A percentile compares a stretch with the other conserved stretches of the same genome.
Conservation (phyloP, 1,140 invertebrate genomes). For the Wasmannia auropunctata region DNA sequence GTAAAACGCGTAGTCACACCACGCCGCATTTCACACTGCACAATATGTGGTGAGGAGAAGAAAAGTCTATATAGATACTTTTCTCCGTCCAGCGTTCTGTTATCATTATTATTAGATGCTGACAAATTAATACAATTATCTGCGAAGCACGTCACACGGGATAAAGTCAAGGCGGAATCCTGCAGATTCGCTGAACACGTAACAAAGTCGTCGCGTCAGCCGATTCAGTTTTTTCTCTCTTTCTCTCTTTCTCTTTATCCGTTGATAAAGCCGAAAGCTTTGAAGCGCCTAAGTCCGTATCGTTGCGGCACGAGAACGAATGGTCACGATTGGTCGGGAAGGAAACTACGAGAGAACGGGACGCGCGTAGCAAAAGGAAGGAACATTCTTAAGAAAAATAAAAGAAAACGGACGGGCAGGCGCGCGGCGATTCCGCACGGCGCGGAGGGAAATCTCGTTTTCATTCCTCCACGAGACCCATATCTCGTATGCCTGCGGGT, state of each 20-base stretch:
- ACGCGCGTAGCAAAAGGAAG: conserved; percentile 29
- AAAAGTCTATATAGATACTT: conserved; percentile 6
- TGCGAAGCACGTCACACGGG: background rate
- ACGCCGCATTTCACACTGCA: background rate
- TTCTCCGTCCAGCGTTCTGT: background rate
- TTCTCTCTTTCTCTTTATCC: background rate
- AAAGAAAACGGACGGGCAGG: conserved; percentile 44
- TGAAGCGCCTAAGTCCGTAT: conserved; percentile 45
- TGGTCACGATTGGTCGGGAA: conserved; percentile 55
- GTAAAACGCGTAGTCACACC: background rate
- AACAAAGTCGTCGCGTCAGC: conserved; percentile 46
- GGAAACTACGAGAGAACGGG: background rate
- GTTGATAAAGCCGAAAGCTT: conserved; percentile 61
- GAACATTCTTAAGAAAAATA: conserved; percentile 67
- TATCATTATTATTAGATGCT: conserved; percentile 30
- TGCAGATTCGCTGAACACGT: conserved; percentile 25
- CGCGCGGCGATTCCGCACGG: conserved; percentile 56
- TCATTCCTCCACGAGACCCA: conserved; percentile 69
- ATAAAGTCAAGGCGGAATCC: conserved; percentile 13
- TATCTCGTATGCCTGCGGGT: conserved; percentile 63
- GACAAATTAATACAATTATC: conserved; percentile 51
- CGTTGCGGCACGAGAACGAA: conserved; percentile 58
- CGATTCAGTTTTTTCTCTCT: background rate
- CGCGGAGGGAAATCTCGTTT: conserved; percentile 75
- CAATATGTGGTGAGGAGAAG: background rate